A percentile compares a stretch with the other conserved stretches of the same genome.
Evolutionary conservation across 2,797 vertebrate genomes (phyloP).

Genomic region (Poeciliopsis gracilis): DNA sequence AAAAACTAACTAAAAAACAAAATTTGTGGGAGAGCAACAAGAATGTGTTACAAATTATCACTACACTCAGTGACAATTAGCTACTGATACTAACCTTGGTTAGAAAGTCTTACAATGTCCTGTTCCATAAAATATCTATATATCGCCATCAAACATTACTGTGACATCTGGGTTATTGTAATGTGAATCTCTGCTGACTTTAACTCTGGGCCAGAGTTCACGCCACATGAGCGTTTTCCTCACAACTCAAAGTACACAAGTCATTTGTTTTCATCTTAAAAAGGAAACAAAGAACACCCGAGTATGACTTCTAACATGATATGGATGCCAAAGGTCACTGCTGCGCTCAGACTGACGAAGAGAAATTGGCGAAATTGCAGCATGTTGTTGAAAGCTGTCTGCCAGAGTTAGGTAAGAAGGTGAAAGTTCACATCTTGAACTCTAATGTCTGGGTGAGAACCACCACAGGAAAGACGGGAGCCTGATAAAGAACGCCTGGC

Average conservation of each 20-base stretch:
- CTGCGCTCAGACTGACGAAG: not conserved
- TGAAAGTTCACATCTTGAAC: slow-evolving; percentile 58
- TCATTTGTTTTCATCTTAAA: slow-evolving; percentile 19
- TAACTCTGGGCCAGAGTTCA: slow-evolving; percentile 40
- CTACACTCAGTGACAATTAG: not conserved
- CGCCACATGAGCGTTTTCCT: not conserved
- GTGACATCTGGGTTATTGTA: not conserved
- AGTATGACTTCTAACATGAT: slow-evolving; percentile 12
- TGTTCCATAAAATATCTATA: not conserved
- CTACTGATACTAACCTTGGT: not conserved
- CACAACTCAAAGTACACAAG: not conserved
- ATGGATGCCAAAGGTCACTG: slow-evolving; percentile 41
- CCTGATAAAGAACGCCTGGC: not conserved
- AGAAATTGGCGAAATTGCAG: slow-evolving; percentile 40
- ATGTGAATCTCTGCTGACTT: not conserved
- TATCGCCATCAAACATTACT: too few species aligned
- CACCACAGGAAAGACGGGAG: not conserved
- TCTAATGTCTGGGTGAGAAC: slow-evolving; percentile 14
- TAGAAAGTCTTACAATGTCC: not conserved
- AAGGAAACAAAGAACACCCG: slow-evolving; percentile 6
- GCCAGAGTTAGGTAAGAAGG: slow-evolving; percentile 43
- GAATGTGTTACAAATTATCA: not conserved
- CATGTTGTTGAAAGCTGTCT: slow-evolving; percentile 39
- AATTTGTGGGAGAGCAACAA: not conserved
- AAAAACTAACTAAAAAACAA: not conserved